Percentiles rank a stretch among this genome's conserved stretches.
Evolutionary conservation across 2,797 vertebrate genomes (phyloP).

Genomic region (Xyrichtys novacula): DNA sequence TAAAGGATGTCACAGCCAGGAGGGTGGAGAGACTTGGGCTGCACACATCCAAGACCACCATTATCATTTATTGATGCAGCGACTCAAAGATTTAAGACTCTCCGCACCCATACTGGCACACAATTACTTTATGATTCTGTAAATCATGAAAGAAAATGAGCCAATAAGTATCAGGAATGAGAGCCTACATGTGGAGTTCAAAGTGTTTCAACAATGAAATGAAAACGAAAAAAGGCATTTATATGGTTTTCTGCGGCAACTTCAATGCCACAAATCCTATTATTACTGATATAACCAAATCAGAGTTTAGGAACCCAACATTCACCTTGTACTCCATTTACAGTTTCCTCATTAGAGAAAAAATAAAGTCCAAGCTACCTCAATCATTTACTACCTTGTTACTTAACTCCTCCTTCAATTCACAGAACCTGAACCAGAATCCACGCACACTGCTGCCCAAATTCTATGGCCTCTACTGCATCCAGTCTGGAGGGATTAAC

Average conservation of each 20-base stretch:
- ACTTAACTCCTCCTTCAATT: slow-evolving; percentile 13
- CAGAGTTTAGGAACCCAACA: not conserved
- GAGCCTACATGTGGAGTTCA: no score
- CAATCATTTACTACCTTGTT: not conserved
- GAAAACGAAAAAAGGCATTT: no score
- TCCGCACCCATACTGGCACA: not conserved
- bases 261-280: not conserved
- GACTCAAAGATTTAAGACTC: not conserved
- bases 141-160: not conserved
- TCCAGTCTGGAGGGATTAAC: slow-evolving; percentile 97
- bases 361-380: not conserved
- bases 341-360: not conserved
- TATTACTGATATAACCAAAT: not conserved
- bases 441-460: slow-evolving; percentile 97
- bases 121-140: not conserved
- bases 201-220: no score
- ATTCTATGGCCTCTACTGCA: slow-evolving; percentile 97
- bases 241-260: not conserved
- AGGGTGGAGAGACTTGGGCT: not conserved
- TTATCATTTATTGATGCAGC: not conserved
- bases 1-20: not conserved
- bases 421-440: slow-evolving; percentile 98
- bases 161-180: not conserved
- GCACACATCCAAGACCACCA: not conserved
- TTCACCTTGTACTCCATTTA: not conserved